phyloP scores from a whole-genome alignment of 2,888 invertebrate species.

The Himalopsyche tibetana region DNA sequence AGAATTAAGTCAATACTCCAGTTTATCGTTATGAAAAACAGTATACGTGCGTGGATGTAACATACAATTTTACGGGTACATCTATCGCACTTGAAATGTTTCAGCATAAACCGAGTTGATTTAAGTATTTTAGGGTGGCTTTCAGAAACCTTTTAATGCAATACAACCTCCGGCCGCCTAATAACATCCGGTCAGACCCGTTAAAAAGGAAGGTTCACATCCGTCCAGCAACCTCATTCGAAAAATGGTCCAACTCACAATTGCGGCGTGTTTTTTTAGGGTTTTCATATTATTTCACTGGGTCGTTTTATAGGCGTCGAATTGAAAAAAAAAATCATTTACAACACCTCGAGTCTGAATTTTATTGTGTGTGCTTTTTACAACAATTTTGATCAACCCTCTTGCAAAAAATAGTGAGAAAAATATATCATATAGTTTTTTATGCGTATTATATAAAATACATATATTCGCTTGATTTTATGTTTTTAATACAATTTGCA shows the following conservation, averaged over 20 bases:
- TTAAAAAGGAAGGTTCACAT: slow-evolving; percentile 60
- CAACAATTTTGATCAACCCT: background rate
- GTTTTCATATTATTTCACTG: slow-evolving; percentile 41
- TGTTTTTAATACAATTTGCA: too few relatives aligned
- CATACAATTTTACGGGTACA: background rate
- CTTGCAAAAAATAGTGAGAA: background rate
- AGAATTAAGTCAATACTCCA: too few relatives aligned
- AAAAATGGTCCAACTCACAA: slow-evolving; percentile 53
- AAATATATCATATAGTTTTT: background rate
- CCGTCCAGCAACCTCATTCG: slow-evolving; percentile 53
- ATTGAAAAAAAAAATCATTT: slow-evolving; percentile 40
- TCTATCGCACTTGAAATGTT: slow-evolving; percentile 13
- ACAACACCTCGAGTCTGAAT: background rate
- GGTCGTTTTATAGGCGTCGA: slow-evolving; percentile 29
- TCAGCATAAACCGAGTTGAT: slow-evolving; percentile 34
- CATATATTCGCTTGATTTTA: too few relatives aligned
- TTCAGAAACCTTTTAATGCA: slow-evolving; percentile 65
- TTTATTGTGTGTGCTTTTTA: background rate
- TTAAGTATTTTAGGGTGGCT: slow-evolving; percentile 53
- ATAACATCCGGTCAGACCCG: slow-evolving; percentile 63
- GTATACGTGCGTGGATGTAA: background rate
- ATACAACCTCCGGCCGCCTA: slow-evolving; percentile 62
- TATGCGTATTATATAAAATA: background rate
- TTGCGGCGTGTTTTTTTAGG: slow-evolving; percentile 41
- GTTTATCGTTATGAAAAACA: background rate